Percentiles rank a stretch among this genome's conserved stretches.
Evolutionary conservation across 2,113 vertebrate species (phyloP).

Genomic region (Myxocyprinus asiaticus): DNA sequence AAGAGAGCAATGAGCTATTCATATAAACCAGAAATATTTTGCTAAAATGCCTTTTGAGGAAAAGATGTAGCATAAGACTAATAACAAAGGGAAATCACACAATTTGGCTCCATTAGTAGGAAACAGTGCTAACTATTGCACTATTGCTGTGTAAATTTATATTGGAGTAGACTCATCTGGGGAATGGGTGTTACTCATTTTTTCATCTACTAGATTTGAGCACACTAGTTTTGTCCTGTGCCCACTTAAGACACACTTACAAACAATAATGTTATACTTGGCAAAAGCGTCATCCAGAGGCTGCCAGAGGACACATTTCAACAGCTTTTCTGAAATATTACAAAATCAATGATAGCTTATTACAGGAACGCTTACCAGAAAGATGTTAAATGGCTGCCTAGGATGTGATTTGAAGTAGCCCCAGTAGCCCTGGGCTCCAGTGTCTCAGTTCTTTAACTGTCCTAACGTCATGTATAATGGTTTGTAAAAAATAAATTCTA

Average conservation of each 20-base stretch:
- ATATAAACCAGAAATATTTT: conserved; percentile 34
- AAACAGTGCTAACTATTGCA: conserved; percentile 52
- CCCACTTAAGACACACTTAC: conserved; percentile 29
- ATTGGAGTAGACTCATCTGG: conserved; percentile 33
- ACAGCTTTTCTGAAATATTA: conserved; percentile 42
- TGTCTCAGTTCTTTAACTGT: neutral
- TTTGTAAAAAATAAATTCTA: neutral
- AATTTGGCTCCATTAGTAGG: conserved; percentile 44
- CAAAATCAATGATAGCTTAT: conserved; percentile 32
- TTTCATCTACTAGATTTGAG: conserved; percentile 7
- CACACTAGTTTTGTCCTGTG: conserved; percentile 9
- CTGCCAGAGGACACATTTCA: conserved; percentile 38
- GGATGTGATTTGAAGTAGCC: neutral
- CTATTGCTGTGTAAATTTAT: conserved; percentile 43
- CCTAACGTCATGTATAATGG: neutral
- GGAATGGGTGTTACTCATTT: conserved; percentile 39
- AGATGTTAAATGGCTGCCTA: neutral
- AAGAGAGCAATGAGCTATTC: conserved; percentile 10
- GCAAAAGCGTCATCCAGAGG: conserved; percentile 16
- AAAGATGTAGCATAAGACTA: conserved; percentile 37
- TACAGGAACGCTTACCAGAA: conserved; percentile 47
- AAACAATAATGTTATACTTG: conserved; percentile 50
- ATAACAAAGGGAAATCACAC: conserved; percentile 42
- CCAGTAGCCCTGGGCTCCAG: neutral
- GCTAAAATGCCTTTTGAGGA: conserved; percentile 37